These are phyloP conservation scores for Pomacea canaliculata DNA, from an alignment of 2,888 invertebrate species.

Conservation along the genomic window DNA sequence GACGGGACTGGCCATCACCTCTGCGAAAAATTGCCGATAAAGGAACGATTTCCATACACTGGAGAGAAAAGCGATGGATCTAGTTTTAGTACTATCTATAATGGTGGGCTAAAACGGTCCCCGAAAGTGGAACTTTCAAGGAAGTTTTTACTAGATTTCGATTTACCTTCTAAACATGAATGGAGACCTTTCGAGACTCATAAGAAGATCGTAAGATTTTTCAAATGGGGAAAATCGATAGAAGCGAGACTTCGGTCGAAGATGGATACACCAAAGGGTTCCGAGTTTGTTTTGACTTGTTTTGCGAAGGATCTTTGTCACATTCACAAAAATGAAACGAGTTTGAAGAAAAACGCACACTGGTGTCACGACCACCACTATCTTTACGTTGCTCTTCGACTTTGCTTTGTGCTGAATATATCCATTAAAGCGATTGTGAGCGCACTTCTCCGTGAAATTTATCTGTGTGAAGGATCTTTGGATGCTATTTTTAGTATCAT, in stretches of 20 bases:
- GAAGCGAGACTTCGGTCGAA: not conserved
- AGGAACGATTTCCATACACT: no score
- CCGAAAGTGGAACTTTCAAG: no score
- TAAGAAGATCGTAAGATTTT: not conserved
- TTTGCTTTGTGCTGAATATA: conserved; percentile 3
- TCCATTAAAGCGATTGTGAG: conserved; percentile 8
- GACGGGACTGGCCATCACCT: no score
- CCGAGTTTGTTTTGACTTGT: conserved; percentile 7
- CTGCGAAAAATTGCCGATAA: no score
- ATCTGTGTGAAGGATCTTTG: conserved; percentile 24
- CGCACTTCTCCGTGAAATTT: conserved; percentile 22
- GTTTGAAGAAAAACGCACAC: not conserved
- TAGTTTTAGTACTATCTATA: no score
- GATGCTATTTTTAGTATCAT: conserved; percentile 23
- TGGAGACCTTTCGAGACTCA: not conserved
- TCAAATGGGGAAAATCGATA: not conserved
- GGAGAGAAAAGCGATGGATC: no score
- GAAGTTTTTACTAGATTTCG: no score
- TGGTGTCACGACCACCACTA: conserved; percentile 6
- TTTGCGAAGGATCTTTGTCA: conserved; percentile 4
- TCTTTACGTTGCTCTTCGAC: conserved; percentile 17
- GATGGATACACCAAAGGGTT: not conserved
- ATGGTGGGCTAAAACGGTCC: no score
- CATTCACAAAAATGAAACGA: conserved; percentile 11
- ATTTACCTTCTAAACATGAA: not conserved